Percentiles rank a stretch among this genome's conserved stretches.
Evolutionary conservation across 2,113 vertebrate species (phyloP).

Genomic region (Dunckerocampus dactyliophorus): DNA sequence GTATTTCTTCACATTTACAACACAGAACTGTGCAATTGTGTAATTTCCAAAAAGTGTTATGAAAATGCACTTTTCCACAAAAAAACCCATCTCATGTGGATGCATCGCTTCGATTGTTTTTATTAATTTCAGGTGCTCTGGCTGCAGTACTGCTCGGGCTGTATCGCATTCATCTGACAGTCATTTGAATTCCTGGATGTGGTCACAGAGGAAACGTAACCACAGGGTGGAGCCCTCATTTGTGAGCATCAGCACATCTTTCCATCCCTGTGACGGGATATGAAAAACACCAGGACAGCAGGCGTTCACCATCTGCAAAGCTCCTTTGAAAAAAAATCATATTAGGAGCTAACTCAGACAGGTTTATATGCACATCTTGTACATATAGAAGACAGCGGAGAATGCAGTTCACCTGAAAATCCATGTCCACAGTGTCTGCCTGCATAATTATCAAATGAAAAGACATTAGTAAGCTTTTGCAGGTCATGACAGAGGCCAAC

Average conservation of each 20-base stretch:
- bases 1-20: background rate
- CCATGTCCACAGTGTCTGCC: background rate
- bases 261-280: constrained; percentile 2
- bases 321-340: too few species aligned
- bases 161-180: constrained; percentile 19
- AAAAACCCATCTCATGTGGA: background rate
- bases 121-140: constrained; percentile 17
- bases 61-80: background rate
- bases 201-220: constrained; percentile 40
- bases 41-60: background rate
- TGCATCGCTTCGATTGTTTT: background rate
- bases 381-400: too few species aligned
- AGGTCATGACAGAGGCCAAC: constrained; percentile 8
- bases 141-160: background rate
- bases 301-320: background rate
- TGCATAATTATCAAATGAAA: constrained; percentile 30
- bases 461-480: constrained; percentile 14
- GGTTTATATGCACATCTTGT: background rate
- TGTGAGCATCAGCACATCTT: constrained; percentile 21
- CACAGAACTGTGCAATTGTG: background rate
- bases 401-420: too few species aligned
- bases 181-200: constrained; percentile 70
- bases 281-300: background rate
- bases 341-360: background rate
- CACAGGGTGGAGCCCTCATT: constrained; percentile 44